These are phyloP conservation scores for Drosophila seguyi DNA, from an alignment of 1,140 invertebrate genomes.

Conservation along the genomic window DNA sequence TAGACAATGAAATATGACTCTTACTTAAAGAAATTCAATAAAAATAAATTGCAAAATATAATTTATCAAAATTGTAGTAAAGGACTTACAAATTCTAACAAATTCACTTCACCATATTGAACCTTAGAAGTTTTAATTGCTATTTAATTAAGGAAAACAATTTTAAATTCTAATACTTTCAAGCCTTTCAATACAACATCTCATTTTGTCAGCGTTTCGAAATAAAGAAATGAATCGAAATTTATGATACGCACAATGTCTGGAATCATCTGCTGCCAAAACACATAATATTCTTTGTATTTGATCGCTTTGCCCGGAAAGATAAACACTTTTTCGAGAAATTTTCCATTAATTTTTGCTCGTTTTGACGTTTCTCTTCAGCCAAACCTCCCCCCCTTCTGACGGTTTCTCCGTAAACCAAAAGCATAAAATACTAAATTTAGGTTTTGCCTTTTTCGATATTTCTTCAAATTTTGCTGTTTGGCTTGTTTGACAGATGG, in stretches of 20 bases:
- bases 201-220: slow-evolving; percentile 1
- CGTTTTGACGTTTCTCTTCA: slow-evolving; percentile 19
- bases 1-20: no score
- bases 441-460: slow-evolving; percentile 13
- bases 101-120: no score
- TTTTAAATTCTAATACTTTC: no score
- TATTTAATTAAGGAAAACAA: no score
- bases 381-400: background rate
- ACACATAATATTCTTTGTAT: slow-evolving; percentile 28
- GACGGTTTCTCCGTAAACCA: background rate
- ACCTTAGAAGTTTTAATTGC: no score
- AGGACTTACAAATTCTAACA: no score
- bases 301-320: slow-evolving; percentile 24
- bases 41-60: background rate
- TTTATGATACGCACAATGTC: slow-evolving; percentile 28
- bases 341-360: slow-evolving; percentile 35
- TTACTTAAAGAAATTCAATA: background rate
- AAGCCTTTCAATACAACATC: background rate
- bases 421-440: slow-evolving; percentile 33
- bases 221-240: background rate
- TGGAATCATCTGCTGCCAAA: slow-evolving; percentile 45
- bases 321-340: slow-evolving; percentile 45
- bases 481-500: slow-evolving; percentile 32
- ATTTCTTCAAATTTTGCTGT: slow-evolving; percentile 34
- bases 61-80: background rate